Conservation (phyloP, 2,113 vertebrate species). For the Centrocercus urophasianus region DNA sequence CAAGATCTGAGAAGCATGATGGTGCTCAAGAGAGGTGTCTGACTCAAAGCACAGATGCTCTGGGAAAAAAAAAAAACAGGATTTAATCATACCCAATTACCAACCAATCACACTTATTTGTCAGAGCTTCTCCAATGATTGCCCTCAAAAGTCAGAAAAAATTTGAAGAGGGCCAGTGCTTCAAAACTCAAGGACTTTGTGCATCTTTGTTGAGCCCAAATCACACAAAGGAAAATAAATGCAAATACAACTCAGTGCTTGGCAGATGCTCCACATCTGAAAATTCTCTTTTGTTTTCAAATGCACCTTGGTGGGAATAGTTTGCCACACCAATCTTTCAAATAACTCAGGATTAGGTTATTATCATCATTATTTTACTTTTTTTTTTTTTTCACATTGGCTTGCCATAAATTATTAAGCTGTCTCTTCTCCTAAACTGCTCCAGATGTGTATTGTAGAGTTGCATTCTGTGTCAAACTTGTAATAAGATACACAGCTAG, state of each 20-base stretch:
- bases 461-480: background rate
- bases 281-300: background rate
- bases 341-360: background rate
- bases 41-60: background rate
- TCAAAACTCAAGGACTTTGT: background rate
- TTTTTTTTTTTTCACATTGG: background rate
- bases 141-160: background rate
- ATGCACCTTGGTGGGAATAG: background rate
- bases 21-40: background rate
- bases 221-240: background rate
- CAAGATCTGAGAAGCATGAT: background rate
- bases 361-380: background rate
- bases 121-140: background rate
- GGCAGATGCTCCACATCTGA: background rate
- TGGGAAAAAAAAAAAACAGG: background rate
- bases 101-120: too few relatives aligned
- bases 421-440: background rate
- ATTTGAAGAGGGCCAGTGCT: background rate
- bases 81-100: background rate
- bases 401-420: background rate
- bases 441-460: rapidly evolving
- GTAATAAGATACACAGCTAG: background rate
- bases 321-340: background rate
- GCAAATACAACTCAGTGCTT: background rate
- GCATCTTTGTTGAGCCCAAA: background rate